These are phyloP conservation scores for Antheraea mylitta DNA, from an alignment of 1,140 invertebrate species.

Conservation along the genomic window DNA sequence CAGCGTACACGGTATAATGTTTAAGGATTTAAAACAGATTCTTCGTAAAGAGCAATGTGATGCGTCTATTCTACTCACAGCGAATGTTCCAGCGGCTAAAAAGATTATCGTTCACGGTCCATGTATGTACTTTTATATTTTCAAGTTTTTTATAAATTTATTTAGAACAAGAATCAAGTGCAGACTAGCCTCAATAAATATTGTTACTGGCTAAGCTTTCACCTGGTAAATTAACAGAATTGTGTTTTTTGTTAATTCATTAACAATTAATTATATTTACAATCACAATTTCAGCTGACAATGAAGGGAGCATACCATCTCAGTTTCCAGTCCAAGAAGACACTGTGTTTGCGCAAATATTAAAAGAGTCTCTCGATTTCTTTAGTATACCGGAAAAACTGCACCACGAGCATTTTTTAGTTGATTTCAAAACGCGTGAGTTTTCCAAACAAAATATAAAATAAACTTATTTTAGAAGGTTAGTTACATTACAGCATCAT, in stretches of 20 bases:
- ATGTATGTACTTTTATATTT: slow-evolving; percentile 36
- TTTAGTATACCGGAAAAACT: slow-evolving; percentile 96
- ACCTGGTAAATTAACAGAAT: too few species aligned
- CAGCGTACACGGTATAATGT: slow-evolving; percentile 99
- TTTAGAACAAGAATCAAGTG: too few species aligned
- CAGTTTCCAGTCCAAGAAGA: slow-evolving; percentile 99
- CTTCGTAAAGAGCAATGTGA: slow-evolving; percentile 99
- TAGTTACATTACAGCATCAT: too few species aligned
- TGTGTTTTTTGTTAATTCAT: too few species aligned
- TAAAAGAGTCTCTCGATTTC: slow-evolving; percentile 97
- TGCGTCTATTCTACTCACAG: slow-evolving; percentile 97
- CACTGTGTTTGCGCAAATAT: slow-evolving; percentile 97
- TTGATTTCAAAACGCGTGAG: slow-evolving; percentile 98
- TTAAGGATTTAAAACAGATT: slow-evolving; percentile 99
- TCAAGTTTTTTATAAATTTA: too few species aligned
- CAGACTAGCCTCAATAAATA: too few species aligned
- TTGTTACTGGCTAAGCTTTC: too few species aligned
- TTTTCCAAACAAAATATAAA: slow-evolving; percentile 28
- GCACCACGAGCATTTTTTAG: slow-evolving; percentile 94
- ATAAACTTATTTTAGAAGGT: too few species aligned
- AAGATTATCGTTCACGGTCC: slow-evolving; percentile 99
- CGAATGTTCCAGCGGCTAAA: slow-evolving; percentile 99
- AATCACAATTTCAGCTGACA: slow-evolving; percentile 81
- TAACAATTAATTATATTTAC: neutral
- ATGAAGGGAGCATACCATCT: slow-evolving; percentile 96